Base-by-base conservation (phyloP, 1,140 invertebrate genomes). In the Panagrolaimus sp. region DNA sequence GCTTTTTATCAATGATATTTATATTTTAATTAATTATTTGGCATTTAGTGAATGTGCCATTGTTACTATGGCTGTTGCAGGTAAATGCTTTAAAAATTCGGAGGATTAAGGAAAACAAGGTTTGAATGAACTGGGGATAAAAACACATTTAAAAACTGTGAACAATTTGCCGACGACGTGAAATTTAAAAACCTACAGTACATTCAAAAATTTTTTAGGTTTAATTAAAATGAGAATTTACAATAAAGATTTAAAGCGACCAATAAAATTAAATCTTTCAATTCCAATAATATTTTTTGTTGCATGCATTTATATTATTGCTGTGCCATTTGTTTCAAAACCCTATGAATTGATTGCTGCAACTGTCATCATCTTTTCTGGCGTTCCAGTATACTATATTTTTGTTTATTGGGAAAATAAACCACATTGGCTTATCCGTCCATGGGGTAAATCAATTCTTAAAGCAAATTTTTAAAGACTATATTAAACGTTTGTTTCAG, bases 21-120 rank as follows among this genome's bases (percentile, higher is more conserved):
- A 92, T 83, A 87, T 88, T 4, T 87, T 97, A 16, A 95, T 97
- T 71, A 92, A 93, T 82, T 96, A 93, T 83, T 90, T 93, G 25
- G 91, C 90, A 63, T 94, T 94, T 80, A 91, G 94, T 53, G 93
- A 96, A 85, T 89, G 91, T 11, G 85, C 93, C n/a, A 96, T 96
- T 81, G 93, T 91, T n/a, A 87, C 91, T 13, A 85, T 91, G 27
- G 93, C 92, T 13, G 89, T 97, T 0, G 87, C 88, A 14, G 92
- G 92, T 25, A 85, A 97, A 31, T 25, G 7, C 7, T 38, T 38
- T 38, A 38, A n/a, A n/a, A n/a, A n/a, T n/a, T n/a, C n/a, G n/a
- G n/a, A n/a, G n/a, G n/a, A n/a, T n/a, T n/a, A n/a, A n/a, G n/a
- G n/a, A n/a, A n/a, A n/a, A n/a, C n/a, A n/a, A n/a, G n/a, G n/a